Conservation (phyloP, 2,113 vertebrate genomes). For the Hippocampus zosterae region DNA sequence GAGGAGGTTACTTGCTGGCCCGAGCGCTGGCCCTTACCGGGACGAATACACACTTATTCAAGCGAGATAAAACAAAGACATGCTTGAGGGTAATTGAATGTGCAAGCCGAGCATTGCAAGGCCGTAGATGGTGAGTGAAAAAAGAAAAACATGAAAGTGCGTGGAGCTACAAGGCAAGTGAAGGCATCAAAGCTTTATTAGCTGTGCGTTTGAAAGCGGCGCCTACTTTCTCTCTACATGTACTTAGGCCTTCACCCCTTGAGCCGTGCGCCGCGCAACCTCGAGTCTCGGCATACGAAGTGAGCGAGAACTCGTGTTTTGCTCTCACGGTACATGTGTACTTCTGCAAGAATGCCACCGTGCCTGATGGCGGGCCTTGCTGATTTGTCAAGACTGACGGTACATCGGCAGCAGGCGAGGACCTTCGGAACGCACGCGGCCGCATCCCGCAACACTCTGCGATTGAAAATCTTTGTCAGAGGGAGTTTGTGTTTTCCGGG, state of each 20-base stretch:
- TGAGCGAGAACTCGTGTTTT: conserved; percentile 62
- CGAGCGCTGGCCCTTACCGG: conserved; percentile 33
- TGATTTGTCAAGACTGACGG: conserved; percentile 54
- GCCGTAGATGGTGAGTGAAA: conserved; percentile 4
- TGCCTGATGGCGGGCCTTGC: conserved; percentile 44
- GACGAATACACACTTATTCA: conserved; percentile 30
- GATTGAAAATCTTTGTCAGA: background rate
- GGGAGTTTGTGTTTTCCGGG: background rate
- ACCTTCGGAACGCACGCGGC: conserved; percentile 17
- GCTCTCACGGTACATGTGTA: conserved; percentile 59
- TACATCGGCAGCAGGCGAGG: conserved; percentile 44
- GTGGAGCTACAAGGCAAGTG: conserved; percentile 32
- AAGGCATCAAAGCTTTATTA: conserved; percentile 64
- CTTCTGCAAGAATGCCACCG: conserved; percentile 34
- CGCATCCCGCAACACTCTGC: background rate
- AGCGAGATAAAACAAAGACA: conserved; percentile 61
- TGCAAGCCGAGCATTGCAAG: conserved; percentile 28
- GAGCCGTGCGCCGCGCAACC: conserved; percentile 42
- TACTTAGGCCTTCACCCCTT: conserved; percentile 50
- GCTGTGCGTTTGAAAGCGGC: conserved; percentile 48
- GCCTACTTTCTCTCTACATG: conserved; percentile 35
- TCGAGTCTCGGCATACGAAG: conserved; percentile 15
- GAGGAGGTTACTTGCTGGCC: conserved; percentile 22
- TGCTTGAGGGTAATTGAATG: conserved; percentile 51
- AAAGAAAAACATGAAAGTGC: conserved; percentile 3